Base-by-base conservation (phyloP, 2,888 invertebrate genomes). In the Stenichneumon culpator region DNA sequence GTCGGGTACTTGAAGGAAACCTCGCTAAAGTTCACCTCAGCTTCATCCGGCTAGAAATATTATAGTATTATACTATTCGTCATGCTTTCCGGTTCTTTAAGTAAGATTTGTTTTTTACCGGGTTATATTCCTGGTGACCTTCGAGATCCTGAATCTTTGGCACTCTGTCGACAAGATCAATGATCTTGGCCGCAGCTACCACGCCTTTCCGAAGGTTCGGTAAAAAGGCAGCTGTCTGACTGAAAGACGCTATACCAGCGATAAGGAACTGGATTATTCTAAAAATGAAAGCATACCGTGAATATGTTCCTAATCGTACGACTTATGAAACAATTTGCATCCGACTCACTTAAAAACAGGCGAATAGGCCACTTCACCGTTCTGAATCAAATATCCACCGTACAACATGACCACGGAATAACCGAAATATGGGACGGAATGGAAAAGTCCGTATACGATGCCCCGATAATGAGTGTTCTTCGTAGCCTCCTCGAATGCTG, bases 121-220 rank as follows among this genome's bases (percentile, higher is more conserved):
- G 11, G 28, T 65, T 16, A 52, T 57, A 63, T 47, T 90, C 87
- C 32, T 86, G 88, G 14, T 92, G 87, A 65, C 91, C 88, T 3
- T 82, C 74, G 6, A 91, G 89, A 89, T 94, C 94, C 88, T 91
- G 90, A 44, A 97, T 95, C 88, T 95, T 94, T 0, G 97, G 97
- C 88, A 95, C 92, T 73, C 96, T 94, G 74, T 95, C 94, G 2
- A 97, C 94, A 63, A 97, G 93, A 6, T 95, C 93, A 86, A 97
- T 96, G 83, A 97, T 96, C 73, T 96, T 95, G 6, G 95, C 95
- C 5, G 97, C 97, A 0, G 97, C 97, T 67, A 95, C 94, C 65
- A 97, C 95, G 60, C 97, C 97, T 94, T 97, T 97, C 89, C 97
- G 97, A 94, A 97, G 96, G 92, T 97, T 97, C 1, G 97, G 97